These are phyloP conservation scores for Limosa lapponica DNA, from an alignment of 2,797 vertebrate genomes.

Conservation along the genomic window DNA sequence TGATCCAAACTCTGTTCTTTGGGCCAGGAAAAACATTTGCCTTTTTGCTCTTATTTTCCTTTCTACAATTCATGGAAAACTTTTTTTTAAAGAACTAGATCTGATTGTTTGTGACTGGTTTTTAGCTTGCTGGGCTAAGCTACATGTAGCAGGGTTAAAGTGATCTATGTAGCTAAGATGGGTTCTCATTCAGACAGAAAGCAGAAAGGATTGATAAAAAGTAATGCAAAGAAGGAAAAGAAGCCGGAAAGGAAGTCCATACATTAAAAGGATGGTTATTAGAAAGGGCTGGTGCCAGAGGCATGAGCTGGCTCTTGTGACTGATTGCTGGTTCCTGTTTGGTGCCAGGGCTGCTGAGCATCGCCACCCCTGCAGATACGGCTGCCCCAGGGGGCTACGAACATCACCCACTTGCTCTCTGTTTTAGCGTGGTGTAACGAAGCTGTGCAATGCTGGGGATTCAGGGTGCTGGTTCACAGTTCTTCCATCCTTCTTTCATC, in stretches of 20 bases:
- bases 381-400: background rate
- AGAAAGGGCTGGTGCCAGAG: background rate
- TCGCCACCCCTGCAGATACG: accelerated
- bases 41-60: constrained; percentile 21
- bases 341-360: background rate
- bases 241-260: background rate
- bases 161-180: background rate
- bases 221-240: background rate
- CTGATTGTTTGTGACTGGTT: background rate
- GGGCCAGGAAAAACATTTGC: constrained; percentile 9
- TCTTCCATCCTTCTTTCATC: background rate
- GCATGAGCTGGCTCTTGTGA: accelerated
- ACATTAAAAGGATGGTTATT: background rate
- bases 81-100: background rate
- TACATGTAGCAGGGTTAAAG: background rate
- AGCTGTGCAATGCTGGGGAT: accelerated
- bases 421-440: accelerated
- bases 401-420: accelerated
- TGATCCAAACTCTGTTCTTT: background rate
- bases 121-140: background rate
- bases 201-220: background rate
- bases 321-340: background rate
- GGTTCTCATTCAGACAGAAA: background rate
- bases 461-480: background rate
- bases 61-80: background rate